Conservation (phyloP, 2,113 vertebrate genomes). For the Colius striatus region DNA sequence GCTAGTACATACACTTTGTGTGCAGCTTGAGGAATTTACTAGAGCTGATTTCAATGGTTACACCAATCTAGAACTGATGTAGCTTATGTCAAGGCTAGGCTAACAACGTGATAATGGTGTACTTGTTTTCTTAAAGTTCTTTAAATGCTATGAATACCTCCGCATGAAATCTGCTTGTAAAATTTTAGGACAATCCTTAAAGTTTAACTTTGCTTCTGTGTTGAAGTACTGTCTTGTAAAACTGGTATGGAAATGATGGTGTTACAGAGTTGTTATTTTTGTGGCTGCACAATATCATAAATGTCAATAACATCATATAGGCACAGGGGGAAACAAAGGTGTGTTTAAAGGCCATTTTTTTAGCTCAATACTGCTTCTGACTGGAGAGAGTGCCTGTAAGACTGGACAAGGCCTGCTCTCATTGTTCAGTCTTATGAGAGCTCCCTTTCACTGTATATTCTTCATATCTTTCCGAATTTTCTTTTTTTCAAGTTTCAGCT, state of each 20-base stretch:
- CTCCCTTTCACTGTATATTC: conserved; percentile 66
- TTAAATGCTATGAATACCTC: background rate
- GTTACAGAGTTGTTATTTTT: background rate
- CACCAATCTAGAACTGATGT: background rate
- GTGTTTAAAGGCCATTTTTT: background rate
- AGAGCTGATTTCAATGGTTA: background rate
- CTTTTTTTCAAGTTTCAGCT: conserved; percentile 81
- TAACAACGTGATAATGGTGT: background rate
- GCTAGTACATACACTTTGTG: rapidly evolving
- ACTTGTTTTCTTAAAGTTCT: background rate
- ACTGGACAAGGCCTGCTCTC: background rate
- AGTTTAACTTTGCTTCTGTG: background rate
- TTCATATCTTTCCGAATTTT: conserved; percentile 79
- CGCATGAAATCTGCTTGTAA: background rate
- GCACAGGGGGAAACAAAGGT: background rate
- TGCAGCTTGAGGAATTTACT: background rate
- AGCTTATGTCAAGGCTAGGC: background rate
- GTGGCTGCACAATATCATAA: background rate
- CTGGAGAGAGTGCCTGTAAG: background rate
- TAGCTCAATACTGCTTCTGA: background rate
- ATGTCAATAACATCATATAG: background rate
- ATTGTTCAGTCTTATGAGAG: conserved; percentile 39
- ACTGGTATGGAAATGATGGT: background rate
- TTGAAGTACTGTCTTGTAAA: background rate
- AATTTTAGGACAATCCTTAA: background rate